Base-by-base conservation (phyloP, 2,888 invertebrate genomes). In the Cremastinae sp. region DNA sequence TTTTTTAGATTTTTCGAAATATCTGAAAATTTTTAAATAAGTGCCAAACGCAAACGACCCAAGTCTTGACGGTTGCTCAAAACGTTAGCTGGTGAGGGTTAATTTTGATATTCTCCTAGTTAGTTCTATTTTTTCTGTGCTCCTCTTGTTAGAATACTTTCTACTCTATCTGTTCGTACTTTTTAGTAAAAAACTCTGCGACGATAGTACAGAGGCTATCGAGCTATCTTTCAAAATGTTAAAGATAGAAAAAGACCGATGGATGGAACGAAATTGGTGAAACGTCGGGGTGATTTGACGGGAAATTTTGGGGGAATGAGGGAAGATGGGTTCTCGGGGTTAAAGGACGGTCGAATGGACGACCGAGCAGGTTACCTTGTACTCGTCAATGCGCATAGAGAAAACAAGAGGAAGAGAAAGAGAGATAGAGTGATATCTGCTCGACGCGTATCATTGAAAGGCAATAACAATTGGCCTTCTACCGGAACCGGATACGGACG, bases 401-500 rank as follows among this genome's bases (percentile, higher is more conserved):
- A 41, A 66, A 66, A 62, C 45, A 35, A 53, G 58, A 68, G 65
- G 22, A 37, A 10, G 51, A 43, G 41, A 18, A 4, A 8, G 14
- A 3, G 47, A 41, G 43, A 65, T 58, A n/a, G n/a, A n/a, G n/a
- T n/a, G n/a, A n/a, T n/a, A n/a, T n/a, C n/a, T n/a, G n/a, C n/a
- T n/a, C 66, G 47, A 66, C 66, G 69, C 77, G 75, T 80, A 79
- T 81, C 80, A 80, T 81, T 80, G 80, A 75, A 76, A 81, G 83
- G 85, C 84, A 83, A 86, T 86, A 86, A 86, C 84, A 83, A 86
- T 87, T 81, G 80, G 80, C 68, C 76, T 78, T 78, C 80, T 74
- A 74, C 79, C 80, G 80, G 80, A 81, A 78, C 76, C 82, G 85
- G 84, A 83, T 85, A 77, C 86, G 85, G 83, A 86, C 85, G 81